phyloP scores from a whole-genome alignment of 92 coral and sea anemone genomes.

The Zoanthus sansibaricus region DNA sequence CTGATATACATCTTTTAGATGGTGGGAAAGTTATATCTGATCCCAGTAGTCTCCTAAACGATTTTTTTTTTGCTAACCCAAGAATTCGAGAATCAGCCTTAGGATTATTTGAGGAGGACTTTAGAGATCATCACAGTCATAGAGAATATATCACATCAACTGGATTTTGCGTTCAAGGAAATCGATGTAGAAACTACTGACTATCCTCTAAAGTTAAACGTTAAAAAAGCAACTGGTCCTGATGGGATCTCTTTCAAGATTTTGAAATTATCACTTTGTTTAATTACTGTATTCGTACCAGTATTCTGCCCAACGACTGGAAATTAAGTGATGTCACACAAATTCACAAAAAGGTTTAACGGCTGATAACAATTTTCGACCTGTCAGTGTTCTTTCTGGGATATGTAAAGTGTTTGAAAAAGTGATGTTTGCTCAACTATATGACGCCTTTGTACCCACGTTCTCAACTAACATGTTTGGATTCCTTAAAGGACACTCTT shows the following conservation, averaged over 20 bases:
- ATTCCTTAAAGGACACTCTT: no score
- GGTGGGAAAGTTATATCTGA: slow-evolving; percentile 55
- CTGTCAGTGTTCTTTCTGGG: slow-evolving; percentile 42
- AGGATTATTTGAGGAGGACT: not conserved
- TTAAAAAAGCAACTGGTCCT: slow-evolving; percentile 36
- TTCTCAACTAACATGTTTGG: slow-evolving; percentile 45
- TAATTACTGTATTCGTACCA: not conserved
- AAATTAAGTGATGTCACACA: not conserved
- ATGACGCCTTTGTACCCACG: slow-evolving; percentile 27
- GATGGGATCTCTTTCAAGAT: slow-evolving; percentile 40
- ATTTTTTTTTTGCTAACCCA: slow-evolving; percentile 32
- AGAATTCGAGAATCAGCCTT: not conserved
- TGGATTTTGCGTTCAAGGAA: slow-evolving; percentile 33
- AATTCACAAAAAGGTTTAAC: not conserved
- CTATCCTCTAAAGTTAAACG: slow-evolving; percentile 24
- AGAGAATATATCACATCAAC: not conserved
- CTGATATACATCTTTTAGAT: slow-evolving; percentile 53
- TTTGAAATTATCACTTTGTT: not conserved
- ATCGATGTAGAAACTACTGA: not conserved
- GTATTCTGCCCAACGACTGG: not conserved
- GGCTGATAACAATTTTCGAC: slow-evolving; percentile 42
- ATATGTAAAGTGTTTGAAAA: slow-evolving; percentile 53
- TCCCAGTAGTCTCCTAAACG: slow-evolving; percentile 42
- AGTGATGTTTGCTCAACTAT: slow-evolving; percentile 49
- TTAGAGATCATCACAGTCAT: not conserved